phyloP scores from a whole-genome alignment of 1,140 invertebrate species.

The Drosophila saltans region DNA sequence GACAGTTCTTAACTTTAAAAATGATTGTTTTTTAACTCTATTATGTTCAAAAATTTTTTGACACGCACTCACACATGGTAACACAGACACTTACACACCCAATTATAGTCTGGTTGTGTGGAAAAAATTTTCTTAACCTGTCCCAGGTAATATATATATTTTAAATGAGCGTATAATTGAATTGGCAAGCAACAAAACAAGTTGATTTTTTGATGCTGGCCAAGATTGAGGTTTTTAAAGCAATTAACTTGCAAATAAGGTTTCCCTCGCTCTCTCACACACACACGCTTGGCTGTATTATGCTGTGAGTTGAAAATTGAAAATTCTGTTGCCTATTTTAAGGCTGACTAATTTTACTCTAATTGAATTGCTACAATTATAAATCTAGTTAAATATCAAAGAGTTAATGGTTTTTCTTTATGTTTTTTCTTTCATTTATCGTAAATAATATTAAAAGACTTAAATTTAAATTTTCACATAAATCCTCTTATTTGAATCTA shows the following conservation, averaged over 20 bases:
- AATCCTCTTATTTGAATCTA: neutral
- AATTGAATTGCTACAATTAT: neutral
- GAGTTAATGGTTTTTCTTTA: neutral
- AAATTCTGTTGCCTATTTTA: constrained; percentile 34
- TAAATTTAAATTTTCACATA: constrained; percentile 1
- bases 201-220: constrained; percentile 13
- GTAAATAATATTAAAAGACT: neutral
- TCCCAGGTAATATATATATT: constrained; percentile 42
- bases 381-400: constrained; percentile 4
- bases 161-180: constrained; percentile 65
- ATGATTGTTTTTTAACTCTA: neutral
- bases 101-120: constrained; percentile 20
- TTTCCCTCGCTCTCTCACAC: constrained; percentile 24
- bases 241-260: constrained; percentile 57
- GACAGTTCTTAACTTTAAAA: neutral
- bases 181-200: constrained; percentile 46
- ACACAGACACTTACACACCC: neutral
- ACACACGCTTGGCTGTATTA: constrained; percentile 12
- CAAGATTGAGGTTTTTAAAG: constrained; percentile 22
- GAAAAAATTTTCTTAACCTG: constrained; percentile 49
- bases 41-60: constrained; percentile 22
- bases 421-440: too few species aligned
- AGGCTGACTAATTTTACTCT: constrained; percentile 25
- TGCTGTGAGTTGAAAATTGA: neutral
- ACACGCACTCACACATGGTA: neutral